phyloP scores from a whole-genome alignment of 2,113 vertebrate species.

The Stigmatopora nigra region DNA sequence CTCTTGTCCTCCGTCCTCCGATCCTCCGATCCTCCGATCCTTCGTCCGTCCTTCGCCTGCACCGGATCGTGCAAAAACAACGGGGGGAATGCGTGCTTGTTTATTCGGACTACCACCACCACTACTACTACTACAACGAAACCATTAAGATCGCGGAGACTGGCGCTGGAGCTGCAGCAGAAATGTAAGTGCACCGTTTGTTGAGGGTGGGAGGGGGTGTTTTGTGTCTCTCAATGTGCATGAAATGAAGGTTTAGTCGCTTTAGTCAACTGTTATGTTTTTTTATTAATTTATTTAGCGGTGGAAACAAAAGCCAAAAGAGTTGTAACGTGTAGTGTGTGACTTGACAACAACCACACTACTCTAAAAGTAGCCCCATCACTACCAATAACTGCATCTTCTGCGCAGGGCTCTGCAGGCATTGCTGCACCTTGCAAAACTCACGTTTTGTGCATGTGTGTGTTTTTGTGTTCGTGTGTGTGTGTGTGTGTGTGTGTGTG shows the following conservation, averaged over 20 bases:
- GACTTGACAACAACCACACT: conserved; percentile 39
- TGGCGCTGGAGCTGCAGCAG: conserved; percentile 61
- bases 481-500: too few species aligned
- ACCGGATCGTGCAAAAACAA: conserved; percentile 53
- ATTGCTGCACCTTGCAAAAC: not conserved
- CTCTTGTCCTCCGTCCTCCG: too few species aligned
- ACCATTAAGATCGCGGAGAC: conserved; percentile 54
- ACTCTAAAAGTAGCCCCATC: conserved; percentile 29
- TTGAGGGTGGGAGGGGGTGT: conserved; percentile 43
- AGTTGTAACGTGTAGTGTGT: conserved; percentile 33
- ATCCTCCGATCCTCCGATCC: conserved; percentile 17
- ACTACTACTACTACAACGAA: conserved; percentile 24
- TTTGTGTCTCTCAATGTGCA: conserved; percentile 24
- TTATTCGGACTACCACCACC: conserved; percentile 60
- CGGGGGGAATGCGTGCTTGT: conserved; percentile 60
- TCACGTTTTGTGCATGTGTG: not conserved
- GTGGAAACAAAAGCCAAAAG: conserved; percentile 64
- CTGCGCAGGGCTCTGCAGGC: not conserved
- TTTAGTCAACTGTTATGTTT: conserved; percentile 37
- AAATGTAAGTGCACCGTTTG: conserved; percentile 65
- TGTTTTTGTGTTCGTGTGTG: too few species aligned
- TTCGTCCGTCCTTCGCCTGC: conserved; percentile 44
- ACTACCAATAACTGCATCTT: not conserved
- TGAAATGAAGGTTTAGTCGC: conserved; percentile 30
- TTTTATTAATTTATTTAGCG: conserved; percentile 4